A percentile compares a stretch with the other conserved stretches of the same genome.
phyloP scores from a whole-genome alignment of 1,140 invertebrate genomes.

The Drosophila chauvacae region DNA sequence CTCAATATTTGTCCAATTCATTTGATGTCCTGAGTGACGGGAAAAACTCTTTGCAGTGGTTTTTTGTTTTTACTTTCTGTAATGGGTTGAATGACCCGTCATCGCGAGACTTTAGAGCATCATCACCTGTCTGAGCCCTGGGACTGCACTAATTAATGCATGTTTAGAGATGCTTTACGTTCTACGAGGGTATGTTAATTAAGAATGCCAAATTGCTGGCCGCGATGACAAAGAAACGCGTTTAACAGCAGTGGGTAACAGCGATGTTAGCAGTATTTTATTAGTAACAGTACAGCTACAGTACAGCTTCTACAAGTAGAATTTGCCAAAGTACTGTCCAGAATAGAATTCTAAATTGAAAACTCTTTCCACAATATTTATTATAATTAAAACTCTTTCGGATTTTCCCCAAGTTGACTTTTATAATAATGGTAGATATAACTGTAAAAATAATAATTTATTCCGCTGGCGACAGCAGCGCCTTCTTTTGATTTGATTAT shows the following conservation, averaged over 20 bases:
- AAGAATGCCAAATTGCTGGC: slow-evolving; percentile 29
- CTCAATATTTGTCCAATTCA: slow-evolving; percentile 62
- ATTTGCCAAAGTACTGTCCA: neutral
- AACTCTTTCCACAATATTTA: neutral
- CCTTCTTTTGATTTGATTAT: slow-evolving; percentile 71
- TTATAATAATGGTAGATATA: neutral
- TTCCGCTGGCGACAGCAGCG: slow-evolving; percentile 38
- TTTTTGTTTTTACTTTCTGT: slow-evolving; percentile 17
- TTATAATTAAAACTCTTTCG: neutral
- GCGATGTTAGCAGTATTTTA: slow-evolving; percentile 15
- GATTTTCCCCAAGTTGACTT: neutral
- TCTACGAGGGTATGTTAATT: slow-evolving; percentile 49
- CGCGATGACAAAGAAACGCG: slow-evolving; percentile 3
- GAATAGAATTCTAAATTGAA: neutral
- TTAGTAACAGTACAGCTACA: slow-evolving; percentile 22
- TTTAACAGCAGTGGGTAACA: slow-evolving; percentile 12
- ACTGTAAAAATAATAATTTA: slow-evolving; percentile 5
- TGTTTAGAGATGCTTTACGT: slow-evolving; percentile 44
- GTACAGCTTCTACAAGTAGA: neutral
- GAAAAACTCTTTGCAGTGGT: slow-evolving; percentile 22
- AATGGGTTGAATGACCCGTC: slow-evolving; percentile 58
- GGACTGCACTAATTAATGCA: slow-evolving; percentile 38
- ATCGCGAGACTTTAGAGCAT: slow-evolving; percentile 11
- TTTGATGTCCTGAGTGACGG: slow-evolving; percentile 47
- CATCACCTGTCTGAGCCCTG: slow-evolving; percentile 54